Conservation (phyloP, 2,113 vertebrate species). For the Xyrauchen texanus region DNA sequence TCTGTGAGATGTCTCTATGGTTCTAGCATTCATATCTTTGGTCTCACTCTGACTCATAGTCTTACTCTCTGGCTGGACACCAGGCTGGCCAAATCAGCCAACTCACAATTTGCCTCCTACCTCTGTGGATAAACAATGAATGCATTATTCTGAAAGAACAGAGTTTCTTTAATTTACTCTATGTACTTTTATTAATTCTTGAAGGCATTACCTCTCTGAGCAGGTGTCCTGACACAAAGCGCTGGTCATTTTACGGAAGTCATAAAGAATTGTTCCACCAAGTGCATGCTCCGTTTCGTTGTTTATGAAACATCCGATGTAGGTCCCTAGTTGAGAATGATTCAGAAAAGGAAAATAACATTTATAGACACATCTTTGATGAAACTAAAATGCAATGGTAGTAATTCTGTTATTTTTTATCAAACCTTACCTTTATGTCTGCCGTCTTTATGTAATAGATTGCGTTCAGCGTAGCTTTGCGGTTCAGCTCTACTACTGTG, state of each 20-base stretch:
- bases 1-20: no score
- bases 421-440: slow-evolving; percentile 76
- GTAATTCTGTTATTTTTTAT: no score
- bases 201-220: slow-evolving; percentile 83
- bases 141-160: slow-evolving; percentile 34
- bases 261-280: slow-evolving; percentile 92
- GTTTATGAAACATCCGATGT: slow-evolving; percentile 89
- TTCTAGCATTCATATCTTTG: no score
- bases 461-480: slow-evolving; percentile 64
- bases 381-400: neutral
- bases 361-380: neutral
- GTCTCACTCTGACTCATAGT: no score
- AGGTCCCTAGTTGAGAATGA: slow-evolving; percentile 73
- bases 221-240: slow-evolving; percentile 93
- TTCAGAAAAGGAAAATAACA: neutral
- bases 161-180: slow-evolving; percentile 13
- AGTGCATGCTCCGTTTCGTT: slow-evolving; percentile 82
- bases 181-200: neutral
- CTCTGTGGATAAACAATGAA: slow-evolving; percentile 32
- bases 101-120: slow-evolving; percentile 43
- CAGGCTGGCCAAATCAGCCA: neutral
- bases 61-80: no score
- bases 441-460: slow-evolving; percentile 53
- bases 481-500: slow-evolving; percentile 73
- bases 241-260: slow-evolving; percentile 94